Evolutionary conservation across 2,888 invertebrate genomes (phyloP).

Genomic region (Microplitis deprimator): DNA sequence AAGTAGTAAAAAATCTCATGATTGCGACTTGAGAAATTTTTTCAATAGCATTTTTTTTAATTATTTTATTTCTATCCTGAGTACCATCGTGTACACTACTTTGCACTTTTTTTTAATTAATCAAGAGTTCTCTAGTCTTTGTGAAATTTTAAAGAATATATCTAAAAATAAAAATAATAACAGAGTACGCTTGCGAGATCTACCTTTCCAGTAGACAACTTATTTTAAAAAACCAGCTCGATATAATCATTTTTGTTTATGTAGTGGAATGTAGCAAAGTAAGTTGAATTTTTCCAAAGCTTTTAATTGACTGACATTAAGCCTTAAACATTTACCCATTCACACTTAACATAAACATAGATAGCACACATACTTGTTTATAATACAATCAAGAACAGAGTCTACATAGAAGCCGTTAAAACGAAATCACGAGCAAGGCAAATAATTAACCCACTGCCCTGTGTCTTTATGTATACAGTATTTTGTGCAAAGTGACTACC

Average conservation of each 20-base stretch:
- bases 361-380: neutral
- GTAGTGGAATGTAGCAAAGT: neutral
- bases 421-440: constrained; percentile 26
- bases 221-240: no score
- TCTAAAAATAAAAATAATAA: neutral
- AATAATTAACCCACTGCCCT: constrained; percentile 27
- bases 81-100: constrained; percentile 10
- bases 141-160: neutral
- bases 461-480: neutral
- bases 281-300: constrained; percentile 1
- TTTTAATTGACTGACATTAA: constrained; percentile 6
- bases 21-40: neutral
- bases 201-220: no score
- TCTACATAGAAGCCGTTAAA: constrained; percentile 20
- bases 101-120: constrained; percentile 14
- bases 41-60: neutral
- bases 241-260: no score
- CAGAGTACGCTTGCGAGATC: neutral
- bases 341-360: neutral
- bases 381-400: neutral
- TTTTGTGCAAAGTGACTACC: constrained; percentile 12
- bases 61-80: constrained; percentile 2
- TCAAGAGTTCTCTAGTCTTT: neutral
- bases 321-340: neutral
- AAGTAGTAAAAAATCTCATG: neutral